A percentile compares a stretch with the other conserved stretches of the same genome.
phyloP scores from a whole-genome alignment of 2,797 vertebrate species.

The Acanthis flammea region DNA sequence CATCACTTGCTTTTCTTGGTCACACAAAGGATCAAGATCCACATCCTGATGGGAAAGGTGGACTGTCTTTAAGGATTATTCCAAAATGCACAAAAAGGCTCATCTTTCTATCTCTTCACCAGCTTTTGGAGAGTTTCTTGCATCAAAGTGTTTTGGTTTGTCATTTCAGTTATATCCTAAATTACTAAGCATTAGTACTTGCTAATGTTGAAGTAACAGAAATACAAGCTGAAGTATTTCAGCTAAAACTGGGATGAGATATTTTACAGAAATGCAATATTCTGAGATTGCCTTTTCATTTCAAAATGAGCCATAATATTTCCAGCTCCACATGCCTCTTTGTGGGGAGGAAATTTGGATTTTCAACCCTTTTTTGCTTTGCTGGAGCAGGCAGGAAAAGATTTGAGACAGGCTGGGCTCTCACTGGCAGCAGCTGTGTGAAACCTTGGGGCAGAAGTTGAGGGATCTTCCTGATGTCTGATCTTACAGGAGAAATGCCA shows the following conservation, averaged over 20 bases:
- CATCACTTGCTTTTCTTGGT: background rate
- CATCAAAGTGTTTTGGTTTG: background rate
- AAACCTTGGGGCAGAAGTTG: background rate
- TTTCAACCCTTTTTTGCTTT: background rate
- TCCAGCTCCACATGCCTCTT: background rate
- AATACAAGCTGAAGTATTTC: slow-evolving; percentile 12
- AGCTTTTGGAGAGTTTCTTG: background rate
- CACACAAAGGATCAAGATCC: background rate
- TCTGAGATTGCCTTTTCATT: slow-evolving; percentile 41
- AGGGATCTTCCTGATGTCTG: background rate
- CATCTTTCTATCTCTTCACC: background rate
- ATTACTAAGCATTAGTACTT: background rate
- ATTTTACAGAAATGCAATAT: slow-evolving; percentile 25
- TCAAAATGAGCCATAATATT: slow-evolving; percentile 14
- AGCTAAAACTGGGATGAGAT: background rate
- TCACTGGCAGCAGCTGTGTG: background rate
- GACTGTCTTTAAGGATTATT: background rate
- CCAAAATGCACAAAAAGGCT: background rate
- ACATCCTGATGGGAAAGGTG: background rate
- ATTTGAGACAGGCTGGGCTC: background rate
- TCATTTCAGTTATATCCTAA: background rate
- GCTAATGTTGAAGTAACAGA: background rate
- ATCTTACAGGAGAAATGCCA: background rate
- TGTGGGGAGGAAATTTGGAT: background rate
- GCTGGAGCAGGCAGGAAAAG: accelerated